Evolutionary conservation across 2,888 invertebrate genomes (phyloP).

Genomic region (Petrolisthes cinctipes): DNA sequence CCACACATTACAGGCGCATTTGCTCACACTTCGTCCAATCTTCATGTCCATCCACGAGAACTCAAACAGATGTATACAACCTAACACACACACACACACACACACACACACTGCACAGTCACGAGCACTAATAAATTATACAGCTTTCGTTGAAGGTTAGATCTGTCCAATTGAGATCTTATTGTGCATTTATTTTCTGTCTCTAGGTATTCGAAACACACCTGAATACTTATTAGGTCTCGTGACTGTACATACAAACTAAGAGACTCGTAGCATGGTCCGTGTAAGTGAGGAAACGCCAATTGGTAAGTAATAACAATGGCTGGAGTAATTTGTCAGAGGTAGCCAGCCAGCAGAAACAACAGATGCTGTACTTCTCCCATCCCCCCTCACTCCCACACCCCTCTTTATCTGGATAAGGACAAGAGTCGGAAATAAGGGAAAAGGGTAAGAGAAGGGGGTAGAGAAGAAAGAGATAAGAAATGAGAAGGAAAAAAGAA

Average conservation of each 20-base stretch:
- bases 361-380: conserved; percentile 31
- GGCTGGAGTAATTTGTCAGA: conserved; percentile 41
- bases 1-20: neutral
- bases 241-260: too few species aligned
- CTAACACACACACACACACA: conserved; percentile 8
- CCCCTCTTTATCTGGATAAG: too few species aligned
- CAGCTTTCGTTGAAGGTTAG: too few species aligned
- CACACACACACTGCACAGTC: neutral
- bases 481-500: neutral
- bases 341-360: conserved; percentile 31
- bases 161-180: too few species aligned
- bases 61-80: conserved; percentile 7
- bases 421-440: neutral
- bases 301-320: conserved; percentile 15
- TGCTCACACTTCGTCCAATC: neutral
- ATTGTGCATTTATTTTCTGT: too few species aligned
- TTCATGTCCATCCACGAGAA: neutral
- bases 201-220: too few species aligned
- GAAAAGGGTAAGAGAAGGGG: neutral
- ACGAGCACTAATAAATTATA: too few species aligned
- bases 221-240: too few species aligned
- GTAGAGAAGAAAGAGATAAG: neutral
- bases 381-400: neutral
- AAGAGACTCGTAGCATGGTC: neutral
- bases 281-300: conserved; percentile 24